These are phyloP conservation scores for Melitaea cinxia DNA, from an alignment of 1,140 invertebrate genomes.

Conservation along the genomic window DNA sequence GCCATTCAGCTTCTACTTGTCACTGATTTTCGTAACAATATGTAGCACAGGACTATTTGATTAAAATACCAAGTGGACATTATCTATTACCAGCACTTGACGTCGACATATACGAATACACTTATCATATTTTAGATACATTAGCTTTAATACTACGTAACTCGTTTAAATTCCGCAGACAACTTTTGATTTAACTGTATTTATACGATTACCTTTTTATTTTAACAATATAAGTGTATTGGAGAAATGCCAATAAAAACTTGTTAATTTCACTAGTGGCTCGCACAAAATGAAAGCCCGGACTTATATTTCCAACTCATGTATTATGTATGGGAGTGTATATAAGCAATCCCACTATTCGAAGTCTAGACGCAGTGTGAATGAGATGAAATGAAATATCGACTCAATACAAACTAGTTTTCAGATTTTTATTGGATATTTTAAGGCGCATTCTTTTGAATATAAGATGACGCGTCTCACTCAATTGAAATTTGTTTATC, in stretches of 20 bases:
- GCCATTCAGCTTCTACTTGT: slow-evolving; percentile 30
- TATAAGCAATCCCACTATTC: slow-evolving; percentile 68
- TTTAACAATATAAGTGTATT: slow-evolving; percentile 50
- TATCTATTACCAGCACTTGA: slow-evolving; percentile 8
- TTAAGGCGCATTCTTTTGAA: slow-evolving; percentile 45
- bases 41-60: slow-evolving; percentile 21
- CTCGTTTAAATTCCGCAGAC: slow-evolving; percentile 8
- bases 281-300: slow-evolving; percentile 64
- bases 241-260: slow-evolving; percentile 73
- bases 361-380: slow-evolving; percentile 71
- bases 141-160: neutral
- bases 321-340: slow-evolving; percentile 69
- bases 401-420: slow-evolving; percentile 59
- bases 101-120: neutral
- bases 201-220: slow-evolving; percentile 30
- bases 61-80: slow-evolving; percentile 12
- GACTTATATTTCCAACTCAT: slow-evolving; percentile 72
- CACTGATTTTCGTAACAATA: slow-evolving; percentile 34
- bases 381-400: slow-evolving; percentile 73
- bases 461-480: slow-evolving; percentile 30
- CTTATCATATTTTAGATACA: neutral
- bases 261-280: slow-evolving; percentile 70
- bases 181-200: slow-evolving; percentile 24
- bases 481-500: slow-evolving; percentile 32
- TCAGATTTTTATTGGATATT: slow-evolving; percentile 56